Evolutionary conservation across 1,140 invertebrate species (phyloP).

Genomic region (Drosophila willistoni): DNA sequence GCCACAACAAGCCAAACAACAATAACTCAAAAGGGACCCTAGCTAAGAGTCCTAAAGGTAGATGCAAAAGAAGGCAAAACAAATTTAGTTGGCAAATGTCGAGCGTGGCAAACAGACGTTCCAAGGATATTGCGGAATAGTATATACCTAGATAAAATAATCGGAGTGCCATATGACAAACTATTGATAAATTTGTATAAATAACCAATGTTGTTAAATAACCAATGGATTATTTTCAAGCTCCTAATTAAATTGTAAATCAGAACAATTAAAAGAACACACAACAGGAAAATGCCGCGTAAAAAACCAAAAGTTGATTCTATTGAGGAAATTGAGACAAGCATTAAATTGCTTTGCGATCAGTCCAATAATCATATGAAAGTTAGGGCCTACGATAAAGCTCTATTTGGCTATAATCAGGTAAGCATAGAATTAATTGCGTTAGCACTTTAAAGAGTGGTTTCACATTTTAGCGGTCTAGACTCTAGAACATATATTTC

Average conservation of each 20-base stretch:
- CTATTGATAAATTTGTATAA: neutral
- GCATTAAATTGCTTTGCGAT: constrained; percentile 86
- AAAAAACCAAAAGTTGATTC: constrained; percentile 83
- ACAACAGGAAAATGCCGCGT: constrained; percentile 63
- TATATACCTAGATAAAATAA: neutral
- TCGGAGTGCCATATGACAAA: neutral
- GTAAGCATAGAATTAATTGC: constrained; percentile 77
- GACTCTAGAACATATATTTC: neutral
- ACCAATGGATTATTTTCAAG: neutral
- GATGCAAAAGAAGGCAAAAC: constrained; percentile 42
- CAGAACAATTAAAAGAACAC: neutral
- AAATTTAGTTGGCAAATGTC: constrained; percentile 60
- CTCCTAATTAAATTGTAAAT: neutral
- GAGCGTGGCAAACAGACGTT: constrained; percentile 44
- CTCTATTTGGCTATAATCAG: constrained; percentile 87
- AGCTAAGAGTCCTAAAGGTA: constrained; percentile 10
- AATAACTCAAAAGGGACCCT: constrained; percentile 15
- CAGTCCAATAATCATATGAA: constrained; percentile 89
- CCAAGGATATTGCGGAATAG: neutral
- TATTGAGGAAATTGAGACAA: constrained; percentile 84
- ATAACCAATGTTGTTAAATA: neutral
- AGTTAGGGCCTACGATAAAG: constrained; percentile 87
- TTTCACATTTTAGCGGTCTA: neutral
- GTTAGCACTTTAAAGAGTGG: too few species aligned
- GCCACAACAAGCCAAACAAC: constrained; percentile 19